These are phyloP conservation scores for Sparidentex hasta DNA, from an alignment of 2,797 vertebrate species.

Conservation along the genomic window DNA sequence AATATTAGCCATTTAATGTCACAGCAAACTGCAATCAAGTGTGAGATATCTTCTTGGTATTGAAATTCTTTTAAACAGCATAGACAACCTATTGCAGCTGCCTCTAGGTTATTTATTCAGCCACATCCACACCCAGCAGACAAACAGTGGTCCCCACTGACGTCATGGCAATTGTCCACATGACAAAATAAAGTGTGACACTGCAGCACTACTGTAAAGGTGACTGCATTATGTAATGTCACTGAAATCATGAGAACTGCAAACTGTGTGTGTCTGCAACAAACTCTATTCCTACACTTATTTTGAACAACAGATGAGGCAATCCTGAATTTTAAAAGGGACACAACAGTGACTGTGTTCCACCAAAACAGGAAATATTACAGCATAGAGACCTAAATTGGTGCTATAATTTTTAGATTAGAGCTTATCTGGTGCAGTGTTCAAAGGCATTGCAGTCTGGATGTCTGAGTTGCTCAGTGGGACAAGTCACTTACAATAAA, in stretches of 20 bases:
- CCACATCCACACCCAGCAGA: constrained; percentile 64
- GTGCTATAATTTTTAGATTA: not conserved
- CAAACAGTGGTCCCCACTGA: constrained; percentile 53
- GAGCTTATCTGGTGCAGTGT: not conserved
- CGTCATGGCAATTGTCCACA: constrained; percentile 39
- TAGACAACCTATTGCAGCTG: constrained; percentile 6
- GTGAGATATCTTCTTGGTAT: not conserved
- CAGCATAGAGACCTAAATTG: not conserved
- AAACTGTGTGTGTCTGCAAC: not conserved
- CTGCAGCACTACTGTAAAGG: constrained; percentile 15
- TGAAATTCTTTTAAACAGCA: not conserved
- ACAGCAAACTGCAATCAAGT: not conserved
- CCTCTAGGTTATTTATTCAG: constrained; percentile 53
- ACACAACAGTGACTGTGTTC: not conserved
- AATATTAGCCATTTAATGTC: not conserved
- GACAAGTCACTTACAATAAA: not conserved
- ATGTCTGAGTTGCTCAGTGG: not conserved
- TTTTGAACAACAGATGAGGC: not conserved
- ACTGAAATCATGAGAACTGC: not conserved
- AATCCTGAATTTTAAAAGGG: not conserved
- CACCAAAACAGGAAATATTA: not conserved
- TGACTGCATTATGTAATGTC: not conserved
- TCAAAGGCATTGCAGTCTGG: not conserved
- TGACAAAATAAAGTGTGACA: constrained; percentile 29
- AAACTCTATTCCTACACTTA: not conserved